A percentile compares a stretch with the other conserved stretches of the same genome.
phyloP scores from a whole-genome alignment of 1,140 invertebrate species.

The Nasonia vitripennis region DNA sequence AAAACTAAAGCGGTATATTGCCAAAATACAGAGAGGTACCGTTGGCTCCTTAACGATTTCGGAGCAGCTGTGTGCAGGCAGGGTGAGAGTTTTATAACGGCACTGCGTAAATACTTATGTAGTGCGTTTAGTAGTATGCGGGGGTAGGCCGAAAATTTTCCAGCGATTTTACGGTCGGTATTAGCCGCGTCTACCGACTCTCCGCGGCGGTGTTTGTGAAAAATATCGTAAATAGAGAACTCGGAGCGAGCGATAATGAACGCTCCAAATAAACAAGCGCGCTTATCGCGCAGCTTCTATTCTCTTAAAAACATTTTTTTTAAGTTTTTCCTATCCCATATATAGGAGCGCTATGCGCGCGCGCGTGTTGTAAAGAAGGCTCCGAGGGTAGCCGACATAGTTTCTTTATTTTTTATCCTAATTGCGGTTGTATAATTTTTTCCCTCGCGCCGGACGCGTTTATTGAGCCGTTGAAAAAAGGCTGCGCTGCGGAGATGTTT shows the following conservation, averaged over 20 bases:
- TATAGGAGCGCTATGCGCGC: no score
- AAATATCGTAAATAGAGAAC: constrained; percentile 31
- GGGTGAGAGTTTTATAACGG: constrained; percentile 5
- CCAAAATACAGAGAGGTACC: constrained; percentile 39
- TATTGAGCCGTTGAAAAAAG: neutral
- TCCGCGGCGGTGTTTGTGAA: neutral
- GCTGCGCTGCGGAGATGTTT: neutral
- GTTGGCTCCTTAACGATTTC: constrained; percentile 10
- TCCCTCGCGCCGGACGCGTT: neutral
- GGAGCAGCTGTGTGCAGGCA: no score
- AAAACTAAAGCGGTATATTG: constrained; percentile 14
- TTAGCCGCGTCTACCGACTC: no score
- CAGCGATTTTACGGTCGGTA: constrained; percentile 8
- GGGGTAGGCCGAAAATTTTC: constrained; percentile 11
- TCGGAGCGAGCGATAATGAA: neutral
- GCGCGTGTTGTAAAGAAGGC: neutral
- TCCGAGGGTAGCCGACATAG: neutral
- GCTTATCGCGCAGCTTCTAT: neutral
- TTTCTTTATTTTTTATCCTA: constrained; percentile 37
- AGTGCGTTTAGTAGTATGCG: neutral
- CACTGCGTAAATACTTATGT: constrained; percentile 20
- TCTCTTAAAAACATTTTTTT: neutral
- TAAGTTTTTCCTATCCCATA: no score
- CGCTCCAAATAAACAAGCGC: neutral
- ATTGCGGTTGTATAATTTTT: constrained; percentile 32